A percentile compares a stretch with the other conserved stretches of the same genome.
phyloP scores from a whole-genome alignment of 2,888 invertebrate species.

The Odontocolon sp. region DNA sequence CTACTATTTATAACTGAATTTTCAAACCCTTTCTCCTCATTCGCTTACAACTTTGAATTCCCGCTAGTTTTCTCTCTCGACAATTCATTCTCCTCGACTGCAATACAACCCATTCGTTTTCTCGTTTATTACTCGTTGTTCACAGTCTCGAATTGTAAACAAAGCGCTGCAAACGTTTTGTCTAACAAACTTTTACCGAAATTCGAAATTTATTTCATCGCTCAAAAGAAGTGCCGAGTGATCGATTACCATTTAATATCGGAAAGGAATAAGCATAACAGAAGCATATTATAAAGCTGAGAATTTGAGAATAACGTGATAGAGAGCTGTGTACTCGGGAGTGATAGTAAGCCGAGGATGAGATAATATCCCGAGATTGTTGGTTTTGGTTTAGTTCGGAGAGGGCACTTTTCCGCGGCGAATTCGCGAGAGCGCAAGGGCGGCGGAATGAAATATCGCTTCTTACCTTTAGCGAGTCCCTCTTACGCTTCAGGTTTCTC shows the following conservation, averaged over 20 bases:
- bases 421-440: slow-evolving; percentile 42
- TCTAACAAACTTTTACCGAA: too few species aligned
- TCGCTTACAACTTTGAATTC: slow-evolving; percentile 23
- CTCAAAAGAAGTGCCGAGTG: too few species aligned
- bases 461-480: slow-evolving; percentile 50
- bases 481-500: slow-evolving; percentile 26
- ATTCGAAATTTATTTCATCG: too few species aligned
- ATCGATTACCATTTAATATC: background rate
- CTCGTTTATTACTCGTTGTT: background rate
- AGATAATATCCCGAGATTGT: slow-evolving; percentile 42
- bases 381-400: slow-evolving; percentile 36
- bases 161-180: too few species aligned
- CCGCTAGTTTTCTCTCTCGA: background rate
- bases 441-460: slow-evolving; percentile 63
- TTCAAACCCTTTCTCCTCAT: slow-evolving; percentile 31
- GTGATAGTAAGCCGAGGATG: slow-evolving; percentile 30
- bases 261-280: background rate
- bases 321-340: background rate
- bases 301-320: slow-evolving; percentile 53
- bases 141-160: too few species aligned
- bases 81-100: slow-evolving; percentile 12
- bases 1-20: slow-evolving; percentile 56
- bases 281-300: slow-evolving; percentile 25
- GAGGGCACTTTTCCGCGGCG: slow-evolving; percentile 13
- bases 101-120: slow-evolving; percentile 23